Evolutionary conservation across 2,888 invertebrate genomes (phyloP), one percentile per base, ranked within the genome.

Genomic region (Panopea generosa): DNA sequence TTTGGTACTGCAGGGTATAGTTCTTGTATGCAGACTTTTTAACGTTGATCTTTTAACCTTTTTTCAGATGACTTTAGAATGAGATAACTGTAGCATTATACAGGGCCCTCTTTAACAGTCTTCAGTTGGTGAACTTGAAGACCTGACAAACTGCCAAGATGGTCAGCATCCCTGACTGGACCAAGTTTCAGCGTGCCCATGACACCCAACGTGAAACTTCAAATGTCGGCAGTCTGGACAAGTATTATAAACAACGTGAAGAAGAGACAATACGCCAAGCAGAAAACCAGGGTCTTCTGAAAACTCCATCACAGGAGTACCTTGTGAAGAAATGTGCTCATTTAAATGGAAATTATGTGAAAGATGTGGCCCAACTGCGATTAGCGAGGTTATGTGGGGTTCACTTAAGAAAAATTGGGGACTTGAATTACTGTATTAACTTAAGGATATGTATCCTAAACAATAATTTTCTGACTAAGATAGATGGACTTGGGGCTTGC

Each of bases 101-200:
- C 11, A 11, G 4, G 33, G 33, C 4, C 4, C 33, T 33, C 4
- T 4, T 33, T 11, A n/a, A 33, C 33, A 33, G 33, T 33, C 33
- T 11, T 33, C 6, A 45, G 45, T 3, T n/a, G 6, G 45, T 45
- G 45, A 45, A 20, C 45, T 3, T 6, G 11, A 24, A 11, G 22
- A 55, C 27, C 27, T 7, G 29, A 7, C 55, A 3, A 67, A 14
- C 22, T 40, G 57, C 43, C 72, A 89, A 22, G 26, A 91, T 91
- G 91, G 90, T 90, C 43, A 91, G 90, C 84, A 89, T 90, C 49
- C 90, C 90, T 29, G 91, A 91, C 77, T 91, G 91, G 91, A 85
- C 89, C 4, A 87, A 86, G 71, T 88, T 90, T 49, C 83, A 87
- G 29, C 83, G 89, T 29, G 59, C 86, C 16, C 84, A 84, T 22